Evolutionary conservation across 2,113 vertebrate species (phyloP), one percentile per base, ranked within the genome.

Genomic region (Typhlomys cinereus): DNA sequence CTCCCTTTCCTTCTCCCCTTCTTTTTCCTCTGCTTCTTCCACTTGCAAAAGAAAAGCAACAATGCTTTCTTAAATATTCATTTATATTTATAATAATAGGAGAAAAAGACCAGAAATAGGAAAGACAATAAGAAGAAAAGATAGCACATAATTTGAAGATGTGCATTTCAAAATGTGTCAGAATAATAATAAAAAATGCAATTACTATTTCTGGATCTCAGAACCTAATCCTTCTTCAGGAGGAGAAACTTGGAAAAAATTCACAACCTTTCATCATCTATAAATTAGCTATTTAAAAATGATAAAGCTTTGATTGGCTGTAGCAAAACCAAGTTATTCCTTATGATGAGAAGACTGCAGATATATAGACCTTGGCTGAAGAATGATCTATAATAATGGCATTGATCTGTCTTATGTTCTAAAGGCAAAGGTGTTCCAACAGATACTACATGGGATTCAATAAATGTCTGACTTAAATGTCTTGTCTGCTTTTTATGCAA

Each of bases 201-300:
- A 46, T 83, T 29, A 75, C 20, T 61, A 52, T 92, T 85, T 67
- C 15, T 78, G 48, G 54, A 29, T 34, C 62, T n/a, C 25, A 69
- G 25, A 74, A 21, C n/a, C 76, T 2, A 59, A n/a, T 46, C 18
- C 75, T n/a, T 85, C 15, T 20, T 80, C 17, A 75, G 27, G n/a
- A 70, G 3, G 36, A 62, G 71, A 50, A 70, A 59, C 25, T 93
- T 85, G 57, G 71, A 80, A 61, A 83, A 91, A 90, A 90, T 54
- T 6, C n/a, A n/a, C n/a, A 93, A 2, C 75, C 92, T 59, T 81
- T 52, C 18, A 76, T 52, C 18, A 76, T 80, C 23, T 76, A 87
- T 78, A 88, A 84, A 59, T 93, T 90, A 82, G 9, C 91, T 93
- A 76, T 84, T 87, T 52, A 57, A 73, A 90, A 76, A 62, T 91